Evolutionary conservation across 2,888 invertebrate species (phyloP).

Genomic region (Phyllotreta striolata): DNA sequence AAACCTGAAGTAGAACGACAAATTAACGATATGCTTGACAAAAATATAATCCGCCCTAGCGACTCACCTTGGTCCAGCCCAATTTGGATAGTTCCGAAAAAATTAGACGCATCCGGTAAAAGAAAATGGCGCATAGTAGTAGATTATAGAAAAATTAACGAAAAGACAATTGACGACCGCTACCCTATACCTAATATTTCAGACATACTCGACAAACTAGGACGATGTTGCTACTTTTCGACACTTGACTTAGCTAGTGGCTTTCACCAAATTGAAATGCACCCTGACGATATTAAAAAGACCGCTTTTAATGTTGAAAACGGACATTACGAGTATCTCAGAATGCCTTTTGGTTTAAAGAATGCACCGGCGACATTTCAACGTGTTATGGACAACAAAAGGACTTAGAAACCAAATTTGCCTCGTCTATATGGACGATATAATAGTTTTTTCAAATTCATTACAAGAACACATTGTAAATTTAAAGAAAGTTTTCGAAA

Average conservation of each 20-base stretch:
- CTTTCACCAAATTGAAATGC: slow-evolving; percentile 37
- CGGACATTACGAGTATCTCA: slow-evolving; percentile 27
- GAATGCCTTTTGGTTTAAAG: slow-evolving; percentile 36
- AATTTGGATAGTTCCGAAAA: slow-evolving; percentile 27
- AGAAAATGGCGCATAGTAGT: slow-evolving; percentile 17
- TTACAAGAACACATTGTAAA: too few species aligned
- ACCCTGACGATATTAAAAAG: slow-evolving; percentile 17
- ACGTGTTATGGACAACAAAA: slow-evolving; percentile 31
- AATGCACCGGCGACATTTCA: slow-evolving; percentile 35
- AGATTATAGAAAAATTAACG: slow-evolving; percentile 16
- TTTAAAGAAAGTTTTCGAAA: too few species aligned
- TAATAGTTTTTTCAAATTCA: too few species aligned
- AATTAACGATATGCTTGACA: slow-evolving; percentile 24
- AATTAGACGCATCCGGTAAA: slow-evolving; percentile 28
- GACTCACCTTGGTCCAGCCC: slow-evolving; percentile 30
- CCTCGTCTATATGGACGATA: too few species aligned
- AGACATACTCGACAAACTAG: slow-evolving; percentile 21
- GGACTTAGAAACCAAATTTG: background rate
- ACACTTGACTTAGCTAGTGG: slow-evolving; percentile 21
- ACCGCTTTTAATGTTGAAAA: slow-evolving; percentile 29
- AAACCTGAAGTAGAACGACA: slow-evolving; percentile 26
- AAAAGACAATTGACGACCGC: slow-evolving; percentile 10
- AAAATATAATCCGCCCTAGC: slow-evolving; percentile 27
- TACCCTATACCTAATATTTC: slow-evolving; percentile 16
- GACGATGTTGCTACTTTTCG: slow-evolving; percentile 16